Conservation (phyloP, 2,113 vertebrate genomes). For the Chunga burmeisteri region DNA sequence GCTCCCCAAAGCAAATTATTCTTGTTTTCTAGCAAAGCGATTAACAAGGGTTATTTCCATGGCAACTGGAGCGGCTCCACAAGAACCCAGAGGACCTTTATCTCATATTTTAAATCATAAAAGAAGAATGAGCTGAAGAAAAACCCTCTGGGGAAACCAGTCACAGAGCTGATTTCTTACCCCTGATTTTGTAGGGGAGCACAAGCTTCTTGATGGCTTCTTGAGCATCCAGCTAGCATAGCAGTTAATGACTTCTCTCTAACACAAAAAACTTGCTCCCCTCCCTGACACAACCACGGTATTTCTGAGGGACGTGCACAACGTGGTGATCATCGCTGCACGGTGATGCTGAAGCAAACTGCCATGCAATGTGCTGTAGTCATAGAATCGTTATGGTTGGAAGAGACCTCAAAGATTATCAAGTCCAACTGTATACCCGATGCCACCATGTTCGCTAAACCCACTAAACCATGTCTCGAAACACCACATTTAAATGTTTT, state of each 20-base stretch:
- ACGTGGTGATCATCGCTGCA: rapidly evolving
- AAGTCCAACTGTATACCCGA: no score
- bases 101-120: conserved; percentile 25
- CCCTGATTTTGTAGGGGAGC: neutral
- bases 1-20: neutral
- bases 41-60: conserved; percentile 45
- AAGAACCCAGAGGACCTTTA: neutral
- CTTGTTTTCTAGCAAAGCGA: neutral
- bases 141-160: neutral
- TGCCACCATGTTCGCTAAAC: no score
- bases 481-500: no score
- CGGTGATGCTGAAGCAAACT: neutral
- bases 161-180: neutral
- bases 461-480: no score
- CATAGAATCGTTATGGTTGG: neutral
- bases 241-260: neutral
- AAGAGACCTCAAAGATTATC: no score
- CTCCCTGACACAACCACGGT: neutral
- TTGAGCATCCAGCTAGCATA: neutral
- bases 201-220: neutral
- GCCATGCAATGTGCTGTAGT: neutral
- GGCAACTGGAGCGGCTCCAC: neutral
- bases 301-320: rapidly evolving
- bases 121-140: neutral
- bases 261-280: neutral